A percentile compares a stretch with the other conserved stretches of the same genome.
These are phyloP conservation scores for Bombyx mandarina DNA, from an alignment of 1,140 invertebrate species.

Conservation along the genomic window DNA sequence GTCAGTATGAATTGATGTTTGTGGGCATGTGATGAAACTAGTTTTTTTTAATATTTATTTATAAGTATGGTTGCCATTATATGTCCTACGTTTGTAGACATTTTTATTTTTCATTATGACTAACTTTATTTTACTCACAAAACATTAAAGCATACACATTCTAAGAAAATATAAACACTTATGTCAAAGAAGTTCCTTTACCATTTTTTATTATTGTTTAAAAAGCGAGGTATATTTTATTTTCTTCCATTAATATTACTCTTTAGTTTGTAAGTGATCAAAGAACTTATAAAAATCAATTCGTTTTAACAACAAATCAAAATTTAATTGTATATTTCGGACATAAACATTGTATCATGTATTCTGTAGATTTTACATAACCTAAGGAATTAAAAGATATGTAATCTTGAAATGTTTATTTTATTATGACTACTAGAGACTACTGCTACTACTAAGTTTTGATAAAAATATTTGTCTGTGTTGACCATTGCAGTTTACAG, in stretches of 20 bases:
- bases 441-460: no score
- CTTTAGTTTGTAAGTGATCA: slow-evolving; percentile 41
- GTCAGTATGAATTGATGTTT: slow-evolving; percentile 15
- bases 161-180: neutral
- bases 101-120: neutral
- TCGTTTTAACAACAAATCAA: slow-evolving; percentile 43
- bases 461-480: no score
- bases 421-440: no score
- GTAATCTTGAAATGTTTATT: no score
- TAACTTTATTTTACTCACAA: neutral
- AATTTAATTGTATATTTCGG: slow-evolving; percentile 64
- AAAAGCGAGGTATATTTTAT: slow-evolving; percentile 17
- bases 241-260: slow-evolving; percentile 53
- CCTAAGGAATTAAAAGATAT: no score
- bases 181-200: slow-evolving; percentile 13
- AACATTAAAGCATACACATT: neutral
- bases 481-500: no score
- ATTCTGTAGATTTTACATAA: slow-evolving; percentile 11
- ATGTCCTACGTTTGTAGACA: neutral
- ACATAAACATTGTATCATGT: slow-evolving; percentile 31
- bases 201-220: slow-evolving; percentile 13
- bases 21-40: no score
- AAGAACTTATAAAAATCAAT: slow-evolving; percentile 45
- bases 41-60: neutral
- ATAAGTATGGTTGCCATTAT: neutral